These are phyloP conservation scores for Cheracebus regulus DNA, from an alignment of 2,797 vertebrate genomes.

Conservation along the genomic window DNA sequence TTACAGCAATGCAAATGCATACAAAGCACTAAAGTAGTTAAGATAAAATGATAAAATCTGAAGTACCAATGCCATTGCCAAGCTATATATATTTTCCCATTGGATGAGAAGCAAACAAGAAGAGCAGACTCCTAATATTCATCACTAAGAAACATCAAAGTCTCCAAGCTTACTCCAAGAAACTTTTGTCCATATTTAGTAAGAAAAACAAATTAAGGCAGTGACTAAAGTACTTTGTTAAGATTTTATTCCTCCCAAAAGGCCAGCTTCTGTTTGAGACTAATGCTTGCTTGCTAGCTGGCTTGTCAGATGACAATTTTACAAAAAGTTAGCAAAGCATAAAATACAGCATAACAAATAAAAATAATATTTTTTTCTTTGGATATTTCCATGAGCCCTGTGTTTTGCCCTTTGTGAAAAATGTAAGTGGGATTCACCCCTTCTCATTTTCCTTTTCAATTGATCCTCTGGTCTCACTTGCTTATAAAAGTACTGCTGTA, in stretches of 20 bases:
- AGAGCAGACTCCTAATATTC: not conserved
- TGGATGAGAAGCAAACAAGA: not conserved
- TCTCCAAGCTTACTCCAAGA: not conserved
- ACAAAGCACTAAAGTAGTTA: not conserved
- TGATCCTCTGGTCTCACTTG: not conserved
- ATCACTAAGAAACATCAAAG: not conserved
- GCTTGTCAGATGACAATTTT: not conserved
- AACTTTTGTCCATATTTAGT: not conserved
- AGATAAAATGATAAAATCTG: not conserved
- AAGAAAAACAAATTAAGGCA: not conserved
- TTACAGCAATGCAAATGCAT: not conserved
- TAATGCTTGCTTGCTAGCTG: not conserved
- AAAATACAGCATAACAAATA: not conserved
- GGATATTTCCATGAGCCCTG: not conserved
- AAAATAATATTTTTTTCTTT: not conserved
- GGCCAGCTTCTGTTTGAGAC: not conserved
- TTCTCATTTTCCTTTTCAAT: not conserved
- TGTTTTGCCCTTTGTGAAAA: not conserved
- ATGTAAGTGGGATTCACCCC: not conserved
- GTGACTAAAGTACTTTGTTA: not conserved
- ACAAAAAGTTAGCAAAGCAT: not conserved
- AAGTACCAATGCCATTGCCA: not conserved
- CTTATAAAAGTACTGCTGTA: not conserved
- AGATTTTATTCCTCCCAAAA: not conserved
- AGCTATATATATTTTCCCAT: not conserved